Percentiles rank a stretch among this genome's conserved stretches.
Evolutionary conservation across 2,797 vertebrate genomes (phyloP).

Genomic region (Crossoptilon crossoptilon): DNA sequence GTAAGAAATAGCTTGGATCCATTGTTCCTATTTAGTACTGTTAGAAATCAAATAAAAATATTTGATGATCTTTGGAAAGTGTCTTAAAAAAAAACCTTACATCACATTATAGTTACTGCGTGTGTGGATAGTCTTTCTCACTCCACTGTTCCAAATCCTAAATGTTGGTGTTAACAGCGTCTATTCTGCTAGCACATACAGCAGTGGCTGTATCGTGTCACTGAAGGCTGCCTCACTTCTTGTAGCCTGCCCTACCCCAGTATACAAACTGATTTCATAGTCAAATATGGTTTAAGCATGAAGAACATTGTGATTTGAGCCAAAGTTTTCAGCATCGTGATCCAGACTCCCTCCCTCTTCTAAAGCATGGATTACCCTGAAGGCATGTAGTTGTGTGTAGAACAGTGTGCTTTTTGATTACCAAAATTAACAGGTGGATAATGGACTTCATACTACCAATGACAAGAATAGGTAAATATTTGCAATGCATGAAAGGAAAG

Average conservation of each 20-base stretch:
- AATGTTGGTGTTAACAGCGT: not conserved
- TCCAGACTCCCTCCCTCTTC: not conserved
- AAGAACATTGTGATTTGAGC: not conserved
- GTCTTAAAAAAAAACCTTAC: not conserved
- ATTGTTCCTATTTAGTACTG: not conserved
- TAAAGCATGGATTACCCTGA: not conserved
- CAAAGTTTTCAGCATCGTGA: not conserved
- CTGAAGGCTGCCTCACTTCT: not conserved
- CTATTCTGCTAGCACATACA: not conserved
- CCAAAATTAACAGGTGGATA: not conserved
- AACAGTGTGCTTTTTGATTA: not conserved
- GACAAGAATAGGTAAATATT: not conserved
- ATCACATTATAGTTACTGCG: not conserved
- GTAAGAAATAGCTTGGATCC: not conserved
- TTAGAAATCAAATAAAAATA: not conserved
- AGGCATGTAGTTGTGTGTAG: not conserved
- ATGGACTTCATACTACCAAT: not conserved
- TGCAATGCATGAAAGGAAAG: not conserved
- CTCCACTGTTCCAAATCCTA: not conserved
- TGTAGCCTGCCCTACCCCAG: not conserved
- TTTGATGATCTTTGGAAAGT: not conserved
- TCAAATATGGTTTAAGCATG: not conserved
- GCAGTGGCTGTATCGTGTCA: rapidly evolving
- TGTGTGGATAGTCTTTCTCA: not conserved
- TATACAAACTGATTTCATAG: not conserved